Base-by-base conservation (phyloP, 2,113 vertebrate genomes). In the Pelobates fuscus region DNA sequence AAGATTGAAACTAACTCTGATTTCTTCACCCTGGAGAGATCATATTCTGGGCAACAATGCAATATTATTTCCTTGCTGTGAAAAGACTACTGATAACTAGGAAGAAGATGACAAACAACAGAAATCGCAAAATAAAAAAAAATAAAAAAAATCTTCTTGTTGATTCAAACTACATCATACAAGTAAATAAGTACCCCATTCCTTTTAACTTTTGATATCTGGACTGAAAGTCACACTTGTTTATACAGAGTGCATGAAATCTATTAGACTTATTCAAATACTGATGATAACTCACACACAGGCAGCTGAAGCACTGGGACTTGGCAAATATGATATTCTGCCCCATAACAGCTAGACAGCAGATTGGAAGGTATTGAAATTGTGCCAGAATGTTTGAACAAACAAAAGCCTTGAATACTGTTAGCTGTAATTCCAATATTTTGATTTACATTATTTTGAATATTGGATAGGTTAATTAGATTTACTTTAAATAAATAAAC, bases 361-460 rank as follows among this genome's bases (percentile, higher is more conserved):
- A 76, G 72, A 76, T 76, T 76, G 72, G 54, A 60, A 60, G 26
- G 25, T 49, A 76, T 67, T 76, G 63, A 76, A 67, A 37, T 27
- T 18, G 44, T 49, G 61, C 64, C 64, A 76, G n/a, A 44, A 65
- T 44, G 43, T 65, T 32, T 65, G 62, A 44, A 24, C 62, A 65
- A 65, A 60, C 27, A 8, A 67, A 76, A 76, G 5, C 55, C 37
- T 60, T 12, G 11, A 60, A 63, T 60, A 32, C 58, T 75, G 37
- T 59, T 60, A 54, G n/a, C 15, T 46, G 27, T 14, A 46, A 58
- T 14, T 65, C 11, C 21, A 10, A 1, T 41, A 54, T 54, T 73
- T 37, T 26, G 15, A 58, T 67, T 59, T 58, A 10, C 26, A 49
- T 52, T 30, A 46, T 52, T 49, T 58, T 29, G n/a, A 17, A 44